Percentiles rank a stretch among this genome's conserved stretches.
Conservation (phyloP, 2,113 vertebrate genomes). For the Ornithorhynchus anatinus region DNA sequence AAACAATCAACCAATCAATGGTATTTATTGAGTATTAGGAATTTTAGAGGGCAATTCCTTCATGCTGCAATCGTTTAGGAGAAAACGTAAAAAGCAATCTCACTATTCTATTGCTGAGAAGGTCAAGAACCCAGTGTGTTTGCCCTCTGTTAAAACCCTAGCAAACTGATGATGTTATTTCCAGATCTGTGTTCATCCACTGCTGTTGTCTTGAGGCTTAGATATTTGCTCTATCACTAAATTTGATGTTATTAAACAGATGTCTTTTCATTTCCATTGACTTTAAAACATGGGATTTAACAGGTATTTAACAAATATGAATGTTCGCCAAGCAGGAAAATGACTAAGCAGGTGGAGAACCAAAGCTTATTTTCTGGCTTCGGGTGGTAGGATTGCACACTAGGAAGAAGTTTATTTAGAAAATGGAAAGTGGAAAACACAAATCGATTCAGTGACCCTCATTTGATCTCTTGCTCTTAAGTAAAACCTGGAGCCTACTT, state of each 20-base stretch:
- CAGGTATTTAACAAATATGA: too few relatives aligned
- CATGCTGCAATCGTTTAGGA: neutral
- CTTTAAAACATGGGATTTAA: neutral
- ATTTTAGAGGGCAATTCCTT: neutral
- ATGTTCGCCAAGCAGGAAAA: neutral
- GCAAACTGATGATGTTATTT: neutral
- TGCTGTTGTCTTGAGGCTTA: neutral
- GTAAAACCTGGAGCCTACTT: too few relatives aligned
- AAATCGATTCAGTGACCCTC: neutral
- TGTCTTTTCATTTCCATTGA: neutral
- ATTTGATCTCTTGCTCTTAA: neutral
- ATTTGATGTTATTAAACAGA: neutral
- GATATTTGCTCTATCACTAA: neutral
- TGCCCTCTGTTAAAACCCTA: neutral
- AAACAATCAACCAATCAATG: too few relatives aligned
- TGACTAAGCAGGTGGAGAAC: neutral
- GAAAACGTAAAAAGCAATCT: too few relatives aligned
- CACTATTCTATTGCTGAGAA: neutral
- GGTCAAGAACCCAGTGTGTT: neutral
- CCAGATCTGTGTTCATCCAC: neutral
- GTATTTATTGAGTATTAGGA: too few relatives aligned
- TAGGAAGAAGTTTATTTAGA: neutral
- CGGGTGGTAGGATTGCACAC: neutral
- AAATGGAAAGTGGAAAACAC: neutral
- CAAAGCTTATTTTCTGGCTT: neutral